These are phyloP conservation scores for Rhinogobius similis DNA, from an alignment of 2,113 vertebrate genomes.

Conservation along the genomic window DNA sequence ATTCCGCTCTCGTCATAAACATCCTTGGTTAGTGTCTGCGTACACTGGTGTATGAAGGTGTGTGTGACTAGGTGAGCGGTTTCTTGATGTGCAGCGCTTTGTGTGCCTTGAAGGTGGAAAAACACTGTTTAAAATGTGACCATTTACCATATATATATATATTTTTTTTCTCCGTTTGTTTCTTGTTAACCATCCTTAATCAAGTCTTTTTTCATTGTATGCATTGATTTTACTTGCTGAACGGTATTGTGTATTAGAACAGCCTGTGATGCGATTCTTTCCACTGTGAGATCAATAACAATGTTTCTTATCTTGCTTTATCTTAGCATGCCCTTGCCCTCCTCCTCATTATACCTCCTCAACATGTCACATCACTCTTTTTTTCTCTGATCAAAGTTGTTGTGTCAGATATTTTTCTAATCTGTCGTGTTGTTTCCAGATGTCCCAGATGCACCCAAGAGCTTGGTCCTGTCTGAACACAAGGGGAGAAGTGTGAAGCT, in stretches of 20 bases:
- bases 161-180: too few relatives aligned
- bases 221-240: too few relatives aligned
- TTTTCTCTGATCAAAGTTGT: conserved; percentile 21
- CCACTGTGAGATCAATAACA: neutral
- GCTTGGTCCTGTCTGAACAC: conserved; percentile 83
- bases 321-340: neutral
- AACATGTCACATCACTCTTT: conserved; percentile 26
- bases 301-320: neutral
- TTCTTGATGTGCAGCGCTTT: too few relatives aligned
- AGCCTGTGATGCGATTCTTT: neutral
- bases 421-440: conserved; percentile 75
- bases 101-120: too few relatives aligned
- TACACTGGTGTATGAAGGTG: too few relatives aligned
- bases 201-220: too few relatives aligned
- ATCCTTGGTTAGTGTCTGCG: too few relatives aligned
- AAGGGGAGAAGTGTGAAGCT: conserved; percentile 85
- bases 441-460: conserved; percentile 85
- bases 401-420: conserved; percentile 23
- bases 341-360: neutral
- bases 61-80: too few relatives aligned
- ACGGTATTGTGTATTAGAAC: neutral
- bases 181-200: too few relatives aligned
- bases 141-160: too few relatives aligned
- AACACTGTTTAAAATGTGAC: too few relatives aligned
- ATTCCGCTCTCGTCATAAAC: too few relatives aligned